These are phyloP conservation scores for Ptilorrhoa leucosticta DNA, from an alignment of 2,113 vertebrate species.

Conservation along the genomic window DNA sequence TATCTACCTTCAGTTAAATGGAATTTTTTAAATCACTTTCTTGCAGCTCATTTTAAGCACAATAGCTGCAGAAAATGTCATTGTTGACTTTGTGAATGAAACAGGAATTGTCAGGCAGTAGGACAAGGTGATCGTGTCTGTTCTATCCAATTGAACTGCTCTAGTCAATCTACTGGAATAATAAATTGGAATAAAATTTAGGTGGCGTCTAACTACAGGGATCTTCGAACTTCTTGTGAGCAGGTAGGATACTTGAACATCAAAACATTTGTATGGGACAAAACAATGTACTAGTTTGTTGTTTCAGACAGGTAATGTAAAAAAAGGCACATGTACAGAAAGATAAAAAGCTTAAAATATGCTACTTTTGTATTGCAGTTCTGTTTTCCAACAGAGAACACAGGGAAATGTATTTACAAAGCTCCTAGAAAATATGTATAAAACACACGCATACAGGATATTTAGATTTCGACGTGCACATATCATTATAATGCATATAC, in stretches of 20 bases:
- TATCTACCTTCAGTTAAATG: not conserved
- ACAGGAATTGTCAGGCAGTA: not conserved
- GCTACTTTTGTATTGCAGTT: not conserved
- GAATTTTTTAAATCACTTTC: not conserved
- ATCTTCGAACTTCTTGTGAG: not conserved
- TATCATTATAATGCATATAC: not conserved
- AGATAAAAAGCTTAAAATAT: not conserved
- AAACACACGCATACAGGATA: not conserved
- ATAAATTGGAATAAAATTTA: not conserved
- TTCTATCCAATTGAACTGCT: not conserved
- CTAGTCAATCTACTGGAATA: not conserved
- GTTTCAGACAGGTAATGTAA: not conserved
- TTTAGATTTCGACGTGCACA: not conserved
- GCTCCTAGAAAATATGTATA: not conserved
- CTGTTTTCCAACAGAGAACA: not conserved
- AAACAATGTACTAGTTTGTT: not conserved
- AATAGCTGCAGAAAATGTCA: not conserved
- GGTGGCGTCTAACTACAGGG: not conserved
- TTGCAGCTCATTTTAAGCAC: not conserved
- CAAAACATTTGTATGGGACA: not conserved
- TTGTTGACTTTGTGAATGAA: not conserved
- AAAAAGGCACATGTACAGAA: not conserved
- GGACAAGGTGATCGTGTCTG: not conserved
- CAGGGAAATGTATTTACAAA: not conserved
- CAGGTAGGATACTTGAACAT: not conserved